Base-by-base conservation (phyloP, 2,797 vertebrate genomes). In the Cossypha niveicapilla region DNA sequence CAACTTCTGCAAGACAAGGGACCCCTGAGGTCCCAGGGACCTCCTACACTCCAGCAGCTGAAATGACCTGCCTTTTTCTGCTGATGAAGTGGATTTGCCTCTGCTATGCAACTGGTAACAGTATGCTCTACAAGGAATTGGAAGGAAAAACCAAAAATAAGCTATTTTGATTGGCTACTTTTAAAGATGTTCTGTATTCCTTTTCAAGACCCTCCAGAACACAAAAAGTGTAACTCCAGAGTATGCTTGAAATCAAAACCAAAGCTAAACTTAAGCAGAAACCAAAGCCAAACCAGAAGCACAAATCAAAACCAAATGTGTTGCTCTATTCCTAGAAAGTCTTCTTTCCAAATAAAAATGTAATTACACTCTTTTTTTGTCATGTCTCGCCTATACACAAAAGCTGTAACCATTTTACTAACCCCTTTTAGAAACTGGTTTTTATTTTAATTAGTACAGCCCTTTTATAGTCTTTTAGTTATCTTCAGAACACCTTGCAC, bases 281-380 rank as follows among this genome's bases (percentile, higher is more conserved):
- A 13, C 35, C 53, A 60, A 79, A 83, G 54, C 54, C 41, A 94
- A 92, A 92, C 63, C 77, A 92, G 81, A 87, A 87, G 53, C 41
- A 74, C 61, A 93, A 94, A 94, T 95, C 32, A 87, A 82, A 95
- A 91, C 35, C 93, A 85, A 71, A 89, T 92, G 80, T 71, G 47
- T 74, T 77, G 75, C 13, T 58, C 51, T 74, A 67, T 94, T 93
- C 93, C 88, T 96, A 95, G 96, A 96, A 94, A 95, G 77, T 41
- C 10, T 17, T 88, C 42, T 66, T 88, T 72, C 66, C 27, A 76
- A 93, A 85, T 65, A 77, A 79, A 87, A 90, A 73, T 13, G 10
- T 39, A 82, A 76, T 78, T 79, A 82, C 0, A 0, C 7, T 85
- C 56, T 63, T 57, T 66, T 79, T 90, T 85, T 82, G 53, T 91